Percentiles rank a stretch among this genome's conserved stretches.
Evolutionary conservation across 2,888 invertebrate genomes (phyloP).

Genomic region (Hirtodrosophila cameraria): DNA sequence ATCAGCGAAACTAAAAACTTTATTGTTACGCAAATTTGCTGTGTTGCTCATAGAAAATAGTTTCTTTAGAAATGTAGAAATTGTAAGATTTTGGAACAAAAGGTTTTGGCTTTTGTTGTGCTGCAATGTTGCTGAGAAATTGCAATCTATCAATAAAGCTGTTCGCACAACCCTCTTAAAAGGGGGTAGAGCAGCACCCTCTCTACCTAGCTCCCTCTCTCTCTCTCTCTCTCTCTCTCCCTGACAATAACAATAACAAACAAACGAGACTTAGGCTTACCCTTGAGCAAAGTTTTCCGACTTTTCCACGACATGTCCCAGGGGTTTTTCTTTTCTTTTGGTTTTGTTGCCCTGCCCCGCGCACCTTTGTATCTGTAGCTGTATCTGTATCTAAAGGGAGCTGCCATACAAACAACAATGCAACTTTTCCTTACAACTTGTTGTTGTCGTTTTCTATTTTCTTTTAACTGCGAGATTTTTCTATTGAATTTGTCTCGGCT

Average conservation of each 20-base stretch:
- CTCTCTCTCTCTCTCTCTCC: not conserved
- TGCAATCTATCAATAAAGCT: slow-evolving; percentile 79
- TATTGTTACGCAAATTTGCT: slow-evolving; percentile 73
- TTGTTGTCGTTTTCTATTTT: slow-evolving; percentile 50
- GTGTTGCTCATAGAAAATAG: too few species aligned
- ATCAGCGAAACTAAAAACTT: slow-evolving; percentile 62
- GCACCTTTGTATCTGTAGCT: slow-evolving; percentile 8
- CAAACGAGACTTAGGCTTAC: slow-evolving; percentile 54
- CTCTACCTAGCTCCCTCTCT: not conserved
- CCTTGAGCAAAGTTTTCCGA: slow-evolving; percentile 54
- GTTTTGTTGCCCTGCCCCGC: not conserved
- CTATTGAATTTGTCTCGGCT: slow-evolving; percentile 56
- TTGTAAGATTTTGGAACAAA: slow-evolving; percentile 56
- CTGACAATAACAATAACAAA: slow-evolving; percentile 46
- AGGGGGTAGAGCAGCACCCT: slow-evolving; percentile 25
- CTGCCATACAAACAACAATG: slow-evolving; percentile 41
- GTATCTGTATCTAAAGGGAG: slow-evolving; percentile 25
- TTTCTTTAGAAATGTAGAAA: slow-evolving; percentile 44
- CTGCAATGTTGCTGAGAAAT: slow-evolving; percentile 51
- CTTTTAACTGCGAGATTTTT: slow-evolving; percentile 41
- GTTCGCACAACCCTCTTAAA: slow-evolving; percentile 36
- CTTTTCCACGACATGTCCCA: slow-evolving; percentile 60
- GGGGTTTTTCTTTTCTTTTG: slow-evolving; percentile 31
- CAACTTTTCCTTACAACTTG: slow-evolving; percentile 68
- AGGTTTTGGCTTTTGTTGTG: slow-evolving; percentile 60